Percentiles rank a stretch among this genome's conserved stretches.
Conservation (phyloP, 2,797 vertebrate genomes). For the Numenius phaeopus region DNA sequence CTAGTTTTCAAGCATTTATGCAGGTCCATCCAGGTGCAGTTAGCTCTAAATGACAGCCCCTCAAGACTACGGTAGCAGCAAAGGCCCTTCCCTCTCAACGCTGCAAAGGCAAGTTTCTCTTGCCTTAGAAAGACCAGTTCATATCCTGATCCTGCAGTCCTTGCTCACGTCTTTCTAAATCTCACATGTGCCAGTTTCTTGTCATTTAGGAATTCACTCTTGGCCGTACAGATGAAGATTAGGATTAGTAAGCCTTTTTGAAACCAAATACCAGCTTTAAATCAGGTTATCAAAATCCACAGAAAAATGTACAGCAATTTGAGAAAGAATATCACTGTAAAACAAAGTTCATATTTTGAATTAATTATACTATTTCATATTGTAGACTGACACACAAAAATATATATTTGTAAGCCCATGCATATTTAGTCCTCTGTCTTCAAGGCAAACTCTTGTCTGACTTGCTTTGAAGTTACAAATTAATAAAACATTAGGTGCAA, state of each 20-base stretch:
- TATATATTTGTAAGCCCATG: neutral
- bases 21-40: neutral
- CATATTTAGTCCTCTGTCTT: constrained; percentile 47
- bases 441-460: constrained; percentile 21
- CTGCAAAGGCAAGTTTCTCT: neutral
- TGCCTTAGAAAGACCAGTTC: neutral
- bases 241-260: neutral
- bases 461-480: constrained; percentile 32
- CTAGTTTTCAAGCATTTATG: neutral
- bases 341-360: neutral
- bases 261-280: neutral
- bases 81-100: neutral
- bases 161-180: neutral
- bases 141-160: neutral
- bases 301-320: neutral
- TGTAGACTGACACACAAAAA: neutral
- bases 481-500: constrained; percentile 62
- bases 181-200: neutral
- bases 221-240: neutral
- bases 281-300: neutral
- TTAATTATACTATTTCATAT: neutral
- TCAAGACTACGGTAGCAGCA: neutral
- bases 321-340: neutral
- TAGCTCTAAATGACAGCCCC: neutral
- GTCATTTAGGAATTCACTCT: neutral